Evolutionary conservation across 2,888 invertebrate species (phyloP).

Genomic region (Cylindroiulus punctatus): DNA sequence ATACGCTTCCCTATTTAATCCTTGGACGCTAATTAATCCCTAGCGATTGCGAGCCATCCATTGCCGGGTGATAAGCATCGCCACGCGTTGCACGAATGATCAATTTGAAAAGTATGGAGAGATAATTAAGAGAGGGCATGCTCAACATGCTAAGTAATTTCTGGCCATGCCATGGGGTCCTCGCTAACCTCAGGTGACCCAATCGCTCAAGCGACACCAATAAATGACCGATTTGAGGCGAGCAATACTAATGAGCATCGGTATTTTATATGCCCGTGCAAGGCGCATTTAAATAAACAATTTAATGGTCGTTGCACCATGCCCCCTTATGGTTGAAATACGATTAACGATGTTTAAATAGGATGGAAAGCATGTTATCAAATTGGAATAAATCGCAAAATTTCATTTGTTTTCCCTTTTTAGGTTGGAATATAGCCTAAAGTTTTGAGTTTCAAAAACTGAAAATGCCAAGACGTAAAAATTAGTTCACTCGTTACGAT

Average conservation of each 20-base stretch:
- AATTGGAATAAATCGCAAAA: too few relatives aligned
- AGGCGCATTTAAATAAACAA: neutral
- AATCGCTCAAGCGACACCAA: neutral
- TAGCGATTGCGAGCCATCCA: conserved; percentile 1
- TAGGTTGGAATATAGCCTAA: too few relatives aligned
- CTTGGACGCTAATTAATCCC: conserved; percentile 49
- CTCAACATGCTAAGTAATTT: conserved; percentile 39
- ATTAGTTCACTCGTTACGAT: too few relatives aligned
- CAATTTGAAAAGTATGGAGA: conserved; percentile 46
- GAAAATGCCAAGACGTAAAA: too few relatives aligned
- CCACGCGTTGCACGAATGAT: conserved; percentile 39
- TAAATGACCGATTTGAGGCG: neutral
- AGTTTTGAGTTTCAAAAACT: too few relatives aligned
- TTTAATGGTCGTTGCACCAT: too few relatives aligned
- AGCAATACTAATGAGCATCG: neutral
- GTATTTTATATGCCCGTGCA: neutral
- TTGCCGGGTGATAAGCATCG: conserved; percentile 51
- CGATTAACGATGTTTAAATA: too few relatives aligned
- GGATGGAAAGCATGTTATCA: too few relatives aligned
- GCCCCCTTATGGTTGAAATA: too few relatives aligned
- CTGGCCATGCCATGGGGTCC: conserved; percentile 13
- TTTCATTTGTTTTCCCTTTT: too few relatives aligned
- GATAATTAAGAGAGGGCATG: conserved; percentile 46
- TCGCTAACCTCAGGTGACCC: neutral
- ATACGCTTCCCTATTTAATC: conserved; percentile 41